A percentile compares a stretch with the other conserved stretches of the same genome.
Evolutionary conservation across 2,797 vertebrate species (phyloP).

Genomic region (Diceros bicornis): DNA sequence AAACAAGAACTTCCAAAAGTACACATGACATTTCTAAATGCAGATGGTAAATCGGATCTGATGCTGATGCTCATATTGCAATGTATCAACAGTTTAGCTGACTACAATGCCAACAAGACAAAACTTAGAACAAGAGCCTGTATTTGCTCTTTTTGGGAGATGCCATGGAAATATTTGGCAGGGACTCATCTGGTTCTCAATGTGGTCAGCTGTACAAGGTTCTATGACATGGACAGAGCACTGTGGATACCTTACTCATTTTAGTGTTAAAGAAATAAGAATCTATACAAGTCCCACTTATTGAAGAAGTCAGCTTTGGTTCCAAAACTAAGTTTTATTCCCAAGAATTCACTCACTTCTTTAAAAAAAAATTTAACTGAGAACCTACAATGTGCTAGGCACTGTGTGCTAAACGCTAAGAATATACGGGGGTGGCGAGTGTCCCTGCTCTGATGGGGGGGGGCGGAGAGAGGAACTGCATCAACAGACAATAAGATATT

Average conservation of each 20-base stretch:
- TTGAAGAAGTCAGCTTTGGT: not conserved
- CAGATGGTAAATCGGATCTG: not conserved
- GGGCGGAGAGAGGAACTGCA: rapidly evolving
- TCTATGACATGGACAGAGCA: not conserved
- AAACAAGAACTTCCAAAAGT: not conserved
- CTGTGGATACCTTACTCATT: not conserved
- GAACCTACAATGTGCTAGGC: not conserved
- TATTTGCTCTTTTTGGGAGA: not conserved
- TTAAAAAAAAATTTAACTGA: not conserved
- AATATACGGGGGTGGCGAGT: rapidly evolving
- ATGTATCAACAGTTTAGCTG: not conserved
- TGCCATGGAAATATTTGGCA: not conserved
- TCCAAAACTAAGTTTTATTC: slow-evolving; percentile 13
- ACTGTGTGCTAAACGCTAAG: not conserved
- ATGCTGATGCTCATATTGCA: not conserved
- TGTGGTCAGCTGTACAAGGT: not conserved
- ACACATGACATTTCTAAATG: not conserved
- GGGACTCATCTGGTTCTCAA: not conserved
- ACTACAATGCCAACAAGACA: not conserved
- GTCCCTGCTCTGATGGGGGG: not conserved
- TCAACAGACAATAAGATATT: not conserved
- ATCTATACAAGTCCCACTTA: not conserved
- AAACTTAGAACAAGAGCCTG: not conserved
- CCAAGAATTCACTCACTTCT: not conserved
- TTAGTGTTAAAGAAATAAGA: not conserved